phyloP scores from a whole-genome alignment of 2,113 vertebrate species.

The Plecotus auritus region DNA sequence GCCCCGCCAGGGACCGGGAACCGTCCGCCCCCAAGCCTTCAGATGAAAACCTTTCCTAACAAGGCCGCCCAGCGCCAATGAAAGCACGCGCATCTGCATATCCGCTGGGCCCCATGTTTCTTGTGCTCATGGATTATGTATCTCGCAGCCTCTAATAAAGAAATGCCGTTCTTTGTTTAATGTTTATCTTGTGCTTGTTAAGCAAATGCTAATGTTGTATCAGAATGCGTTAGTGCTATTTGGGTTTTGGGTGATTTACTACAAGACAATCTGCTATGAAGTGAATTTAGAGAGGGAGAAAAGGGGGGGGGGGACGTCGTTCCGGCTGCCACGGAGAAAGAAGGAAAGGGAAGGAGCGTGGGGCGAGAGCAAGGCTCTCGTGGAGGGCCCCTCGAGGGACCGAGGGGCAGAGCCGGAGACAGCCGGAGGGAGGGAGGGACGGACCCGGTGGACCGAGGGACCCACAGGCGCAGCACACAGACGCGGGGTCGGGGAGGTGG shows the following conservation, averaged over 20 bases:
- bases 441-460: not conserved
- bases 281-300: constrained; percentile 86
- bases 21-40: constrained; percentile 89
- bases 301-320: constrained; percentile 70
- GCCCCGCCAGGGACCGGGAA: constrained; percentile 93
- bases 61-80: constrained; percentile 95
- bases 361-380: constrained; percentile 15
- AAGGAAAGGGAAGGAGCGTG: constrained; percentile 61
- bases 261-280: constrained; percentile 90
- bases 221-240: constrained; percentile 92
- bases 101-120: constrained; percentile 97
- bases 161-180: constrained; percentile 94
- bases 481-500: not conserved
- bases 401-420: constrained; percentile 24
- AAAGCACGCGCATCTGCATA: constrained; percentile 99
- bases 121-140: constrained; percentile 99
- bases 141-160: constrained; percentile 98
- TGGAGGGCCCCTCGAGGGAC: constrained; percentile 30
- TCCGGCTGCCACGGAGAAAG: constrained; percentile 71
- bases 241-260: constrained; percentile 91
- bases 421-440: constrained; percentile 61
- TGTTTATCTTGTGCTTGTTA: constrained; percentile 93
- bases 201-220: constrained; percentile 93
- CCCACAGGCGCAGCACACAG: not conserved
- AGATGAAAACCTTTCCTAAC: constrained; percentile 90